Base-by-base conservation (phyloP, 2,797 vertebrate genomes). In the Chloroceryle amazona region DNA sequence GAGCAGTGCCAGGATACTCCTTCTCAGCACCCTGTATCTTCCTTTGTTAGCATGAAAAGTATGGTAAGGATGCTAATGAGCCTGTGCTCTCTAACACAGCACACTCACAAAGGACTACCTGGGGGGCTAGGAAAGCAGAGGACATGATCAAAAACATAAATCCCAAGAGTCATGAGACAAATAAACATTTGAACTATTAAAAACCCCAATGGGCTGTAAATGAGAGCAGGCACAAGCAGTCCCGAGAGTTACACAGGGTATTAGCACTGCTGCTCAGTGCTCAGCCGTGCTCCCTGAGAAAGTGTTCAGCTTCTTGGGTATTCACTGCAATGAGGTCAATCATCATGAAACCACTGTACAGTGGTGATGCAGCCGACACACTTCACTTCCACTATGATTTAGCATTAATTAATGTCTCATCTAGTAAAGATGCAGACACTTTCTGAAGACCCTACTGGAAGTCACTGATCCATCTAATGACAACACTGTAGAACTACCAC, bases 161-260 rank as follows among this genome's bases (percentile, higher is more conserved):
- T 42, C 96, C 72, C 92, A 55, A 65, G 89, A 89, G 92, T 60
- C 80, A 84, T 85, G 89, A 82, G 79, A 90, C 72, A 95, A 96
- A 93, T 90, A 97, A 95, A 96, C 76, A 95, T 93, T 88, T 90
- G 87, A 96, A 90, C 89, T 96, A 57, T 46, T 88, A 35, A 80
- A 93, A 80, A 93, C 92, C 76, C 5, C 63, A 95, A 81, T 5
- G 79, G 58, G 18, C 51, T 91, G 74, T 85, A 91, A 91, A 92
- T 13, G 61, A 94, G 78, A 93, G 68, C 42, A 83, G 74, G 42
- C 54, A 93, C 60, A 82, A 86, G 49, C 57, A 54, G 61, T 33
- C 61, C 72, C 47, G 62, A 57, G 79, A 90, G 75, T 31, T 57
- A 47, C 57, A 78, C 1, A n/a, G 72, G 65, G 81, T 87, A 84